Base-by-base conservation (phyloP, 2,888 invertebrate genomes). In the Peribatodes rhomboidaria region DNA sequence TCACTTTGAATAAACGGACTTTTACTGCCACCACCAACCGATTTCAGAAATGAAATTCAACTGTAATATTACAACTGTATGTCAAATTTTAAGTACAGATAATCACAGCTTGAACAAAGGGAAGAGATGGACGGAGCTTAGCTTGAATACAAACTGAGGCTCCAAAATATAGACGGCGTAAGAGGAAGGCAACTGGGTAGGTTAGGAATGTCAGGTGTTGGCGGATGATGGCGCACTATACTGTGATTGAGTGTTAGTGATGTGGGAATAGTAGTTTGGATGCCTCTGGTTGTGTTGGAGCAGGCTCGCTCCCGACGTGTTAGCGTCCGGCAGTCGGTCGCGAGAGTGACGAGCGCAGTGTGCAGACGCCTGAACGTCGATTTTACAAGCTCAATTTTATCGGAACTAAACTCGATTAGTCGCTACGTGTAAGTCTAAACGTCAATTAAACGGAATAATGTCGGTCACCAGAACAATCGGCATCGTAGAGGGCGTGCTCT, bases 321-420 rank as follows among this genome's bases (percentile, higher is more conserved):
- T n/a, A n/a, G n/a, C n/a, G n/a, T n/a, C 14, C 50, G 35, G 14
- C 47, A 31, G 65, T 67, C 63, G 61, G 75, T 74, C 81, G 76
- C 77, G 75, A 80, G 71, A 68, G 73, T 69, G 74, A 76, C 74
- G 20, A 61, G 67, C 76, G 78, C 77, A 81, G 82, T 77, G 77
- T 69, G 80, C 47, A 52, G 71, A 75, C 76, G 85, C 82, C 85
- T 80, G 74, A 77, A 80, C 82, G 90, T 90, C 90, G 87, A 90
- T 90, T 89, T 88, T 86, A 88, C 87, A 85, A 87, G 92, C 92
- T 92, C 92, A 92, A 92, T 92, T 92, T 91, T 90, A 88, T 85
- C 78, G 85, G 63, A 82, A 75, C 66, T 69, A 69, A 80, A 84
- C 84, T 86, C 81, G 86, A 81, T 84, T 89, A 90, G 87, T 87